These are phyloP conservation scores for Lysiphlebus fabarum DNA, from an alignment of 1,140 invertebrate species.

Conservation along the genomic window DNA sequence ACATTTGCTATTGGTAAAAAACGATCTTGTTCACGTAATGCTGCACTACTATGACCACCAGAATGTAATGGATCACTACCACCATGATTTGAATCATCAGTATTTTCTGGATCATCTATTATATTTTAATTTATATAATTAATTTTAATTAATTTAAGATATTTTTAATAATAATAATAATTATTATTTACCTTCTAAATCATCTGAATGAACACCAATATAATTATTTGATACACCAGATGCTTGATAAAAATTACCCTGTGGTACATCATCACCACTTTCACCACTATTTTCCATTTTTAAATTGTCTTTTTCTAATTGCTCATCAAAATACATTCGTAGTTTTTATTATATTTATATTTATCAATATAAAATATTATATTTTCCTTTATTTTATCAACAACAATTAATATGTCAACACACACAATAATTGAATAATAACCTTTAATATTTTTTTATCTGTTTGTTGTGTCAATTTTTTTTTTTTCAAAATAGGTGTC, in stretches of 20 bases:
- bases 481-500: too few relatives aligned
- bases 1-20: conserved; percentile 98
- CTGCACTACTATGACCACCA: conserved; percentile 51
- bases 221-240: conserved; percentile 44
- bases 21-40: conserved; percentile 83
- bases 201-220: conserved; percentile 53
- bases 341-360: too few relatives aligned
- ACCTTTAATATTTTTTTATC: too few relatives aligned
- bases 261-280: conserved; percentile 45
- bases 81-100: conserved; percentile 69
- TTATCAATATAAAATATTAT: too few relatives aligned
- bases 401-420: too few relatives aligned
- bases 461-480: too few relatives aligned
- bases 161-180: too few relatives aligned
- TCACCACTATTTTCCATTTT: conserved; percentile 59
- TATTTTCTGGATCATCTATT: conserved; percentile 63
- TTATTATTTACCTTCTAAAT: conserved; percentile 53
- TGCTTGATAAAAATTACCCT: conserved; percentile 47
- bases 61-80: conserved; percentile 53
- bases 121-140: too few relatives aligned
- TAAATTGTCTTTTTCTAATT: neutral
- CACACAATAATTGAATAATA: too few relatives aligned
- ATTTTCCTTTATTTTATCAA: too few relatives aligned
- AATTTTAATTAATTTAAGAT: conserved; percentile 24
- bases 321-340: neutral